phyloP scores from a whole-genome alignment of 2,797 vertebrate genomes.

The Cygnus olor region DNA sequence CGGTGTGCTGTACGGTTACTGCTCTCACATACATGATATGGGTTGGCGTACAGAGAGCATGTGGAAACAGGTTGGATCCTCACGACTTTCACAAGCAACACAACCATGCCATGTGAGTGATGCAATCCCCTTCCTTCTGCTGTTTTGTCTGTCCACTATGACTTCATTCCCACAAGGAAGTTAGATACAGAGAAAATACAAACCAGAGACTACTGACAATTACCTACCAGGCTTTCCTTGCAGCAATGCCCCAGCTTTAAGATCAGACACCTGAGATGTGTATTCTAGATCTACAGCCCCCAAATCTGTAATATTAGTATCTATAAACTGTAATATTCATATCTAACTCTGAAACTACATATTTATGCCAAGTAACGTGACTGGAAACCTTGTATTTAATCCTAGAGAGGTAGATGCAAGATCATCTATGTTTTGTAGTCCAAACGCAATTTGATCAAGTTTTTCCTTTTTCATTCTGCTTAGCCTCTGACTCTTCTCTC shows the following conservation, averaged over 20 bases:
- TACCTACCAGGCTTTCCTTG: neutral
- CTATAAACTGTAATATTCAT: neutral
- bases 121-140: neutral
- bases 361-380: neutral
- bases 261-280: neutral
- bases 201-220: neutral
- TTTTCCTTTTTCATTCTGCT: neutral
- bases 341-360: neutral
- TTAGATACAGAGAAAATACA: neutral
- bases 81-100: rapidly evolving
- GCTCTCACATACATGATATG: rapidly evolving
- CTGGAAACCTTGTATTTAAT: neutral
- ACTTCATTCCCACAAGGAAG: neutral
- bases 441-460: neutral
- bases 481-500: neutral
- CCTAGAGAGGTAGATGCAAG: neutral
- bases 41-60: rapidly evolving
- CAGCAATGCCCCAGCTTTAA: neutral
- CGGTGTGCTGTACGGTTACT: neutral
- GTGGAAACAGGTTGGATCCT: rapidly evolving
- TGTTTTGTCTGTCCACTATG: rapidly evolving
- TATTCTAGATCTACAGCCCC: neutral
- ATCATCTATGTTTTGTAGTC: neutral
- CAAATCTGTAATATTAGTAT: neutral
- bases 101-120: neutral